These are phyloP conservation scores for Ruditapes philippinarum DNA, from an alignment of 1,140 invertebrate genomes.

Conservation along the genomic window DNA sequence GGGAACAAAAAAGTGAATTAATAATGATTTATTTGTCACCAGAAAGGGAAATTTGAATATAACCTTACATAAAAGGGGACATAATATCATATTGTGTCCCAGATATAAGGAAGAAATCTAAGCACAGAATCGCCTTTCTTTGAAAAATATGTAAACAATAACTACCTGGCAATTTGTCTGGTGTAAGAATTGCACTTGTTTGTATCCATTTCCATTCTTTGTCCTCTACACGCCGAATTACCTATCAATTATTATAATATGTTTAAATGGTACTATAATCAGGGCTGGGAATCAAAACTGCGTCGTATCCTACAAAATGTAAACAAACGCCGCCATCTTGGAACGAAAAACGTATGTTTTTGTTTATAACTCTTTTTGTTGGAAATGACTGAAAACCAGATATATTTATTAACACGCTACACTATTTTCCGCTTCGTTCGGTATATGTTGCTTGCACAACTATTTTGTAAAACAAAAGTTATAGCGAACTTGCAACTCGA, in stretches of 20 bases:
- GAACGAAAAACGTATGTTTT: background rate
- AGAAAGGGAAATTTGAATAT: background rate
- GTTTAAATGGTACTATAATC: too few species aligned
- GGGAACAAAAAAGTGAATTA: background rate
- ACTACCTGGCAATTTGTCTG: background rate
- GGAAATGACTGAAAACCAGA: background rate
- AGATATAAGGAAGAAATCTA: background rate
- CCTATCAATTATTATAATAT: background rate
- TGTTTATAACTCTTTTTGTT: background rate
- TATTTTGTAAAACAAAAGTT: too few species aligned
- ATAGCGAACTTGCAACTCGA: too few species aligned
- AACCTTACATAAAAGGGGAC: background rate
- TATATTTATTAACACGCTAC: too few species aligned
- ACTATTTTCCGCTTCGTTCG: too few species aligned
- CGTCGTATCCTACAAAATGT: too few species aligned
- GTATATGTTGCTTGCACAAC: too few species aligned
- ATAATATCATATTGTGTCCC: too few species aligned
- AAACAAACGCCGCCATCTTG: background rate
- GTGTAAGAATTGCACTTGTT: constrained; percentile 14
- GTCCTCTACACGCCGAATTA: background rate
- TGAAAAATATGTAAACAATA: too few species aligned
- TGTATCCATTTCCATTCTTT: background rate
- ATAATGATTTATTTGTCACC: background rate
- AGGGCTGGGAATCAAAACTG: too few species aligned
- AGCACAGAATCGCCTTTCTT: too few species aligned